Conservation (phyloP, 2,888 invertebrate species). For the Linnaemya vulpina region DNA sequence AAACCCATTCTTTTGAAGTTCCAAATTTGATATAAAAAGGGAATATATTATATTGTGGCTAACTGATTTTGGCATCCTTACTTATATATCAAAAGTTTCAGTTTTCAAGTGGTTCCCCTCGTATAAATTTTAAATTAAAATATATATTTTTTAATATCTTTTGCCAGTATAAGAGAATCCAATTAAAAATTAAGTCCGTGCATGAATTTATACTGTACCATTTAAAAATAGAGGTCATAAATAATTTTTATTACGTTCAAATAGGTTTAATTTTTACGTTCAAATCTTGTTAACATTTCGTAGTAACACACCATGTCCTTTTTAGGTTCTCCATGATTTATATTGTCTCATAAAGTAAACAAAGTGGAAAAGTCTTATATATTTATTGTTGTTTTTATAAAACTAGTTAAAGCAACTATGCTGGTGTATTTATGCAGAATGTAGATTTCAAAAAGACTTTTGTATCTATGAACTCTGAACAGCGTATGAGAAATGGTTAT, state of each 20-base stretch:
- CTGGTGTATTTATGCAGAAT: background rate
- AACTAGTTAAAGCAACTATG: no score
- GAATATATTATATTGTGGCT: no score
- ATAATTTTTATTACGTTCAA: slow-evolving; percentile 23
- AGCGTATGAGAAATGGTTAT: slow-evolving; percentile 49
- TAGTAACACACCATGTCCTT: slow-evolving; percentile 31
- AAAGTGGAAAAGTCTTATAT: slow-evolving; percentile 39
- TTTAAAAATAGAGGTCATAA: slow-evolving; percentile 9
- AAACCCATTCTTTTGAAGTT: no score
- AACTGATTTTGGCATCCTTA: no score
- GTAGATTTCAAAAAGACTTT: background rate
- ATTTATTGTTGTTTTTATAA: background rate
- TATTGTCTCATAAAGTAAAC: slow-evolving; percentile 50
- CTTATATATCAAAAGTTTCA: no score
- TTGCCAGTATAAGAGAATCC: background rate
- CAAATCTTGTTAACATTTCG: slow-evolving; percentile 45
- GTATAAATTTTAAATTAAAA: background rate
- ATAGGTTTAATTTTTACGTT: slow-evolving; percentile 1
- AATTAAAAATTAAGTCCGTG: background rate
- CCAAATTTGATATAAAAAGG: no score
- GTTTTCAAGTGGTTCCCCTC: no score
- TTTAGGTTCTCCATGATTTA: slow-evolving; percentile 39
- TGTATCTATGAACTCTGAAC: slow-evolving; percentile 4
- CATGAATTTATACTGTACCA: background rate
- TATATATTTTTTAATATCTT: background rate